These are phyloP conservation scores for Sturnus vulgaris DNA, from an alignment of 2,113 vertebrate species.

Conservation along the genomic window DNA sequence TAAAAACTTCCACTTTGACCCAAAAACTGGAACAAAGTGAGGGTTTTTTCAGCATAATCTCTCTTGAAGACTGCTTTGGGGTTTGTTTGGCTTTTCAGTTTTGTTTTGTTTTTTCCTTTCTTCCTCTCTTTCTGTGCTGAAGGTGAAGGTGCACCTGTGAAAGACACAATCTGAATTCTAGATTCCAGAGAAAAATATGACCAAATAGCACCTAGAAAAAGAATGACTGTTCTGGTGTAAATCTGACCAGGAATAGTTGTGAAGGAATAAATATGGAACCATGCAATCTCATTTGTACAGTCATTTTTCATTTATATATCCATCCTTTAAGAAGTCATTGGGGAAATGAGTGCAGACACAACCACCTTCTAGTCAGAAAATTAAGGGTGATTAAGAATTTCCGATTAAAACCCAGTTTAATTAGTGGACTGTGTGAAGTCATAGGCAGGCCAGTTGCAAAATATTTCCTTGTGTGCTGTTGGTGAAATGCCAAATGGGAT, in stretches of 20 bases:
- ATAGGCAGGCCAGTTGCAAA: neutral
- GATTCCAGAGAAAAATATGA: neutral
- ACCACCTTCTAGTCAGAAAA: conserved; percentile 17
- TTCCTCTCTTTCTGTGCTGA: neutral
- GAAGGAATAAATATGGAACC: conserved; percentile 2
- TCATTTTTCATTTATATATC: conserved; percentile 23
- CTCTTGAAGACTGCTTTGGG: neutral
- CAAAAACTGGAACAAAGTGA: neutral
- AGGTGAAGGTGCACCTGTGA: neutral
- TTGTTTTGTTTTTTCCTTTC: neutral
- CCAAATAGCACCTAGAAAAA: neutral
- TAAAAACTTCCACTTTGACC: neutral
- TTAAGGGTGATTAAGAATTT: conserved; percentile 35
- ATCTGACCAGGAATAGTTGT: neutral
- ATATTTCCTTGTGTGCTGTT: conserved; percentile 23
- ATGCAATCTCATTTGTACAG: conserved; percentile 19
- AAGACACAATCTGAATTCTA: neutral
- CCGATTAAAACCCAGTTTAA: neutral
- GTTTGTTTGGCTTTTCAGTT: neutral
- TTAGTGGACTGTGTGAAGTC: conserved; percentile 33
- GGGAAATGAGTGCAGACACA: neutral
- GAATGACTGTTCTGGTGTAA: neutral
- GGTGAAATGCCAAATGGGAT: conserved; percentile 20
- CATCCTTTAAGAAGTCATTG: conserved; percentile 21
- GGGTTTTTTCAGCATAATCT: rapidly evolving